Conservation (phyloP, 2,797 vertebrate genomes). For the Mastacembelus armatus region DNA sequence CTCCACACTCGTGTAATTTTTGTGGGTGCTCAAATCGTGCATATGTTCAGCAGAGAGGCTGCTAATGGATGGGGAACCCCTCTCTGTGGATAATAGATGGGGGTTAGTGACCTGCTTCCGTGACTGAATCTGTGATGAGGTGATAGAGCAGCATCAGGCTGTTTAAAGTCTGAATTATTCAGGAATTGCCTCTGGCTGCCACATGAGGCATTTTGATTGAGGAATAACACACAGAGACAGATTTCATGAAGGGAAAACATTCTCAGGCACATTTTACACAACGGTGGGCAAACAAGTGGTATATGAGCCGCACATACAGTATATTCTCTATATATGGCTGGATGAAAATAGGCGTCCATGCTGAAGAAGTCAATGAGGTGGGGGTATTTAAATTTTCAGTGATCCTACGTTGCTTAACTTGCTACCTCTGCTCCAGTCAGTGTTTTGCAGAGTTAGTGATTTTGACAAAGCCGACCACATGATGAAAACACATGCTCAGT, state of each 20-base stretch:
- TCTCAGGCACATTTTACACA: constrained; percentile 61
- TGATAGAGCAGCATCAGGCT: constrained; percentile 42
- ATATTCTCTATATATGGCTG: no score
- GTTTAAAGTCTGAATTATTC: constrained; percentile 64
- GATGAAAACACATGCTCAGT: neutral
- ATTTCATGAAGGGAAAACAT: constrained; percentile 44
- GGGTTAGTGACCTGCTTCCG: constrained; percentile 55
- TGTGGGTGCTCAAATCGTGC: constrained; percentile 9
- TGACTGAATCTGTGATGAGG: constrained; percentile 67
- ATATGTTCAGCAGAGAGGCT: constrained; percentile 22
- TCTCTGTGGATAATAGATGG: constrained; percentile 66
- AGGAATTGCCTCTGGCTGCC: constrained; percentile 32
- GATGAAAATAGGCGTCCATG: constrained; percentile 8
- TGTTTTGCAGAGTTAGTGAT: neutral
- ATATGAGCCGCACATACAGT: constrained; percentile 30
- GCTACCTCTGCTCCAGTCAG: neutral
- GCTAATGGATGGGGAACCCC: constrained; percentile 61
- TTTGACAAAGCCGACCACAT: neutral
- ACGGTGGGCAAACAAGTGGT: constrained; percentile 32
- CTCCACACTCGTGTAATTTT: constrained; percentile 6
- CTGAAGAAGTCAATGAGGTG: neutral
- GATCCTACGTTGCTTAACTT: neutral
- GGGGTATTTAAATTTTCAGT: neutral
- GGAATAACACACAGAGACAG: constrained; percentile 35
- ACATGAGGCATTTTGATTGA: constrained; percentile 46